Base-by-base conservation (phyloP, 2,113 vertebrate genomes). In the Percina caprodes region DNA sequence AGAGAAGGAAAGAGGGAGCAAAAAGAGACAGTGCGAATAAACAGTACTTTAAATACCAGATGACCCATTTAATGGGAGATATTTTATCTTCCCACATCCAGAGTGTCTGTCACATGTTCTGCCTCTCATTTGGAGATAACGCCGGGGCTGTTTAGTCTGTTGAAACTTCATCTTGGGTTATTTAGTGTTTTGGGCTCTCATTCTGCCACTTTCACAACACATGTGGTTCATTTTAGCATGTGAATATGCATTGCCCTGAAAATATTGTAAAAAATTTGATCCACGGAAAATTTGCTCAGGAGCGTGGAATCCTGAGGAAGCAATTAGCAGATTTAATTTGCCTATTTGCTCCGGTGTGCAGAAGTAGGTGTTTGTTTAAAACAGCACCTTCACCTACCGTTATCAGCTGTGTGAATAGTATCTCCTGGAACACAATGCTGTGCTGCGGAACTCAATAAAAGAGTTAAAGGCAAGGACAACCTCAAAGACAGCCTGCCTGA, bases 401-500 rank as follows among this genome's bases (percentile, higher is more conserved):
- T 95, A 96, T 95, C 94, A 90, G 91, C 77, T 45, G 66, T 69
- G 82, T 92, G 93, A 93, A 92, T 92, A 89, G 91, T 93, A 94
- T 94, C 92, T 93, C 75, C 88, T 74, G 82, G 86, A 90, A 92
- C 92, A 94, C 90, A 94, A 92, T 93, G 89, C 80, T 58, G 69
- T 15, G 54, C 83, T 67, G 78, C 83, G 86, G 83, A 90, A 91
- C 94, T 94, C 94, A 94, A 94, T 95, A 94, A 95, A 94, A 92
- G 86, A 93, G 91, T 92, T 91, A 93, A 93, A 94, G 11, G 13
- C 89, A 95, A 96, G 91, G 92, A 94, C 91, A 91, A 91, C 94
- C 96, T 95, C 91, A 95, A 94, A 94, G 89, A 83, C 90, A 89
- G 89, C 74, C 78, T 79, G 83, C 62, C 90, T 93, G 94, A 92